These are phyloP conservation scores for Odontocerum albicorne DNA, from an alignment of 2,888 invertebrate species.

Conservation along the genomic window DNA sequence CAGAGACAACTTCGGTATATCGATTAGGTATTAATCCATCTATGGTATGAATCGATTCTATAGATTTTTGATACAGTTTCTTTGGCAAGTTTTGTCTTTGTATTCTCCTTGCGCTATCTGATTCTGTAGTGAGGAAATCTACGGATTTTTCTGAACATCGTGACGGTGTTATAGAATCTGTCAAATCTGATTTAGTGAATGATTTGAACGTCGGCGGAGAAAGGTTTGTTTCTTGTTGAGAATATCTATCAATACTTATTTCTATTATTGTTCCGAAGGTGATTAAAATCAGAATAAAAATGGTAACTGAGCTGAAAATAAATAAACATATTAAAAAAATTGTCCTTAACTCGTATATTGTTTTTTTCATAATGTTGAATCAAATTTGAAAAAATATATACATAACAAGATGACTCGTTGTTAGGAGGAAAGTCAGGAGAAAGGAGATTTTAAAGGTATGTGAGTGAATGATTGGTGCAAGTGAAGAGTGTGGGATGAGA, in stretches of 20 bases:
- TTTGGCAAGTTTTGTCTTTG: constrained; percentile 5
- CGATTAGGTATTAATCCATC: constrained; percentile 32
- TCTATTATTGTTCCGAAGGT: constrained; percentile 53
- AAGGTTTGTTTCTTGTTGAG: constrained; percentile 11
- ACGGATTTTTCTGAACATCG: constrained; percentile 9
- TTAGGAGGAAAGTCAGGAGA: no score
- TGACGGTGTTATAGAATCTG: constrained; percentile 5
- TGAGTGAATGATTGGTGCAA: no score
- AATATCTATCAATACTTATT: constrained; percentile 39
- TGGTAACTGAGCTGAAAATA: constrained; percentile 32
- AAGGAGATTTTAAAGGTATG: no score
- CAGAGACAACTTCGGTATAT: constrained; percentile 29
- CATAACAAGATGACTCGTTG: background rate
- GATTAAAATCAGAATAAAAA: constrained; percentile 44
- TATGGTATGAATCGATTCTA: constrained; percentile 28
- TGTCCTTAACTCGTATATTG: no score
- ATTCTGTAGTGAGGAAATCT: constrained; percentile 1
- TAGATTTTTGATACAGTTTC: constrained; percentile 18
- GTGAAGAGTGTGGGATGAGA: no score
- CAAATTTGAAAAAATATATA: background rate
- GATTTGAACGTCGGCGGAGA: constrained; percentile 30
- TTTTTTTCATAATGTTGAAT: no score
- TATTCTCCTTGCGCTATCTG: background rate
- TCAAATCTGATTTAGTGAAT: constrained; percentile 23
- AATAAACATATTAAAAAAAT: background rate